Base-by-base conservation (phyloP, 1,140 invertebrate genomes). In the Orius insidiosus region DNA sequence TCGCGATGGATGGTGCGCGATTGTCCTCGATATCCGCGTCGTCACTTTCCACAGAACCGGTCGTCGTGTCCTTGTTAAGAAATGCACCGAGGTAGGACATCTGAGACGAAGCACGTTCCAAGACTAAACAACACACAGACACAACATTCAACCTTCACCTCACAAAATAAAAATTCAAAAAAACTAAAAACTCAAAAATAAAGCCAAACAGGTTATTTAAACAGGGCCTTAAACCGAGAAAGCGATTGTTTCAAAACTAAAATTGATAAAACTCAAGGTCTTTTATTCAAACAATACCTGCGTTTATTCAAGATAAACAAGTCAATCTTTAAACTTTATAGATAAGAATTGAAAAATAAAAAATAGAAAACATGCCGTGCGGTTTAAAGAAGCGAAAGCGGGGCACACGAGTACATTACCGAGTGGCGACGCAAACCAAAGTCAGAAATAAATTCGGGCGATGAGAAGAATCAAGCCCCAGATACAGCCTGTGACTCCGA, bases 41-140 rank as follows among this genome's bases (percentile, higher is more conserved):
- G 54, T 80, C 78, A 53, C 76, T 79, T 58, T 78, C 76, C 24
- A 76, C 67, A 33, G 74, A 77, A 48, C 72, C 74, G 42, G 70
- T 69, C 46, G 54, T 61, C 30, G 65, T 62, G 36, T 75, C 72
- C 62, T 88, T 83, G 62, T 87, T 89, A 52, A 88, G 64, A 60
- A 90, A 88, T 56, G 87, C 83, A 59, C 88, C 84, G 54, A 86
- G 63, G 63, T 87, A 85, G 48, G 84, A 88, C 75, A 87, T 81
- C 64, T 87, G 82, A 35, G 85, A 88, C 36, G 81, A 75, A 46
- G 83, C 82, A 55, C 82, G 68, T 62, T 86, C 82, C 68, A 84
- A 66, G 70, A 87, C 83, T 87, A 68, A 57, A 71, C 71, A 52
- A 59, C 50, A 35, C 18, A 55, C 53, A 54, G 33, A 54, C 48